Evolutionary conservation across 2,797 vertebrate genomes (phyloP).

Genomic region (Trachurus trachurus): DNA sequence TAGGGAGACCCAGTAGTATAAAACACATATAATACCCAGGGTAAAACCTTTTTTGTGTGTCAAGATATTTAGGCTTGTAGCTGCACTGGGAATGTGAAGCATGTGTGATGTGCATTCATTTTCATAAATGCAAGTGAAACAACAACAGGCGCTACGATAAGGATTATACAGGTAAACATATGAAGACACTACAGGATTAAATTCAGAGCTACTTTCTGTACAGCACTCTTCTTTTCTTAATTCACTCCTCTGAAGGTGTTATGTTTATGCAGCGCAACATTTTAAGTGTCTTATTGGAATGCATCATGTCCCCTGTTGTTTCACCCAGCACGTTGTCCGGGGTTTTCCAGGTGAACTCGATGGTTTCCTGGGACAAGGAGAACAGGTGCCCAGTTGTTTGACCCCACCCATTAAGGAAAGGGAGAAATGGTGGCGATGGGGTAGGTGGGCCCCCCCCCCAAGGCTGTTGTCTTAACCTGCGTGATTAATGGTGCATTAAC

Average conservation of each 20-base stretch:
- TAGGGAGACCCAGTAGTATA: neutral
- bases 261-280: neutral
- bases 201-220: constrained; percentile 26
- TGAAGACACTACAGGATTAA: constrained; percentile 17
- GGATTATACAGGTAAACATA: constrained; percentile 30
- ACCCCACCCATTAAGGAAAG: constrained; percentile 30
- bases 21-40: neutral
- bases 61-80: neutral
- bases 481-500: constrained; percentile 82
- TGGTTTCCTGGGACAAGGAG: constrained; percentile 21
- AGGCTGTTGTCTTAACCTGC: constrained; percentile 79
- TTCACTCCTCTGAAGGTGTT: neutral
- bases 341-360: neutral
- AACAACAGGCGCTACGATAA: constrained; percentile 19
- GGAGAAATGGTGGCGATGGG: constrained; percentile 1
- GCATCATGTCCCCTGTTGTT: neutral
- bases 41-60: constrained; percentile 1
- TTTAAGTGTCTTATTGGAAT: constrained; percentile 14
- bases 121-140: constrained; percentile 20
- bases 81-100: neutral
- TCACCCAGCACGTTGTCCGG: neutral
- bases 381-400: constrained; percentile 42
- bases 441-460: constrained; percentile 18
- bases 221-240: constrained; percentile 8
- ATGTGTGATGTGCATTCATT: neutral